Percentiles rank a stretch among this genome's conserved stretches.
Conservation (phyloP, 2,888 invertebrate species). For the Drosophila robusta region DNA sequence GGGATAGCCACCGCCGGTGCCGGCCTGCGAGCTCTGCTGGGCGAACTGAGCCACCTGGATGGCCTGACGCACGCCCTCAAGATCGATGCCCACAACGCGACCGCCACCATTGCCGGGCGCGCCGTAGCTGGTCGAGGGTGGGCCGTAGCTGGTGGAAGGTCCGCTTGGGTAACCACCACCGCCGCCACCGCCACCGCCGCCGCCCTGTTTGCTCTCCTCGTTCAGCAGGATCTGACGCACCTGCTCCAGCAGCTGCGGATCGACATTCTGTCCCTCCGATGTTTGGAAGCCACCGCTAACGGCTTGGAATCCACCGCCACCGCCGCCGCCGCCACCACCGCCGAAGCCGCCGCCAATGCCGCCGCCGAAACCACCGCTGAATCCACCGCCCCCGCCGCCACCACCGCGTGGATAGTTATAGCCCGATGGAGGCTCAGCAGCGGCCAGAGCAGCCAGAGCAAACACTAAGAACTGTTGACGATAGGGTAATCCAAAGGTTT, state of each 20-base stretch:
- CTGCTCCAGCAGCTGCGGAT: slow-evolving; percentile 92
- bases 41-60: slow-evolving; percentile 95
- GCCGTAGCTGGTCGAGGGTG: slow-evolving; percentile 89
- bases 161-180: slow-evolving; percentile 84
- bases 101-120: slow-evolving; percentile 86
- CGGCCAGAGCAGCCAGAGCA: slow-evolving; percentile 90
- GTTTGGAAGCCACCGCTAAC: slow-evolving; percentile 92
- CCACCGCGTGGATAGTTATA: slow-evolving; percentile 91
- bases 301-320: slow-evolving; percentile 91
- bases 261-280: slow-evolving; percentile 93
- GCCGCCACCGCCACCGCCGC: slow-evolving; percentile 85
- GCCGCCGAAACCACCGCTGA: slow-evolving; percentile 85
- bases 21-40: slow-evolving; percentile 87
- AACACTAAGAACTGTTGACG: slow-evolving; percentile 91
- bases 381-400: slow-evolving; percentile 83
- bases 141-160: slow-evolving; percentile 86
- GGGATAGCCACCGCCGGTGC: slow-evolving; percentile 85
- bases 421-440: slow-evolving; percentile 91
- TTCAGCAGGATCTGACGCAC: slow-evolving; percentile 93
- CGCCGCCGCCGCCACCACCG: slow-evolving; percentile 86
- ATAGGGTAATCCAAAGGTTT: slow-evolving; percentile 36
- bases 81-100: slow-evolving; percentile 92
- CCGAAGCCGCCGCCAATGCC: slow-evolving; percentile 84
- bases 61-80: slow-evolving; percentile 94
- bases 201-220: slow-evolving; percentile 89